Evolutionary conservation across 2,113 vertebrate species (phyloP).

Genomic region (Seriola aureovittata): DNA sequence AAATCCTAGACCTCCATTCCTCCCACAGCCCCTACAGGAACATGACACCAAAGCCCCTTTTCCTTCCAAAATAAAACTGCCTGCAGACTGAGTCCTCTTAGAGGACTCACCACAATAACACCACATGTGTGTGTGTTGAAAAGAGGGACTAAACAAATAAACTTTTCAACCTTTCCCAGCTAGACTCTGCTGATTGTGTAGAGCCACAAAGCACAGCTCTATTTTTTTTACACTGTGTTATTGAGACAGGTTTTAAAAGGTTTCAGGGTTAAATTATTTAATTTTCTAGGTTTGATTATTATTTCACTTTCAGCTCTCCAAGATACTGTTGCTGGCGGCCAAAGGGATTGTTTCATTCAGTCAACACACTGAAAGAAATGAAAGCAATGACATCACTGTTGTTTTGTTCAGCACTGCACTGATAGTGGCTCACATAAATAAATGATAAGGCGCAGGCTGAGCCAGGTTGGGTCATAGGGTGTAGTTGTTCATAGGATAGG

Average conservation of each 20-base stretch:
- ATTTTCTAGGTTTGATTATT: background rate
- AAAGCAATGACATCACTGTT: conserved; percentile 72
- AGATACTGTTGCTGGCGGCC: background rate
- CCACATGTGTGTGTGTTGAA: conserved; percentile 12
- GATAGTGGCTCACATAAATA: conserved; percentile 73
- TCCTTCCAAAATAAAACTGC: conserved; percentile 74
- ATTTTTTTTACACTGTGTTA: background rate
- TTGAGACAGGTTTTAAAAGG: conserved; percentile 13
- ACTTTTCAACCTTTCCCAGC: conserved; percentile 10
- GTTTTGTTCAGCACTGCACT: conserved; percentile 57
- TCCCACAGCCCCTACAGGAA: conserved; percentile 69
- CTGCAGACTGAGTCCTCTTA: conserved; percentile 58
- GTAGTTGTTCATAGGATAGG: conserved; percentile 57
- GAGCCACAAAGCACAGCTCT: background rate
- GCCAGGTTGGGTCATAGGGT: conserved; percentile 56
- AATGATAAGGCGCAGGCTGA: conserved; percentile 60
- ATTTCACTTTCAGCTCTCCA: conserved; percentile 4
- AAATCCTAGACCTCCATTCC: conserved; percentile 59
- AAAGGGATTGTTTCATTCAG: conserved; percentile 2
- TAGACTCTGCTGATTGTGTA: conserved; percentile 3
- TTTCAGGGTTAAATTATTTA: background rate
- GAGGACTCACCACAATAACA: conserved; percentile 38
- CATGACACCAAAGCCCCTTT: conserved; percentile 72
- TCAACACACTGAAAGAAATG: conserved; percentile 35
- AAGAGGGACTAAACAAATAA: conserved; percentile 23